phyloP scores from a whole-genome alignment of 2,888 invertebrate species.

The Neuroscelio doddi region DNA sequence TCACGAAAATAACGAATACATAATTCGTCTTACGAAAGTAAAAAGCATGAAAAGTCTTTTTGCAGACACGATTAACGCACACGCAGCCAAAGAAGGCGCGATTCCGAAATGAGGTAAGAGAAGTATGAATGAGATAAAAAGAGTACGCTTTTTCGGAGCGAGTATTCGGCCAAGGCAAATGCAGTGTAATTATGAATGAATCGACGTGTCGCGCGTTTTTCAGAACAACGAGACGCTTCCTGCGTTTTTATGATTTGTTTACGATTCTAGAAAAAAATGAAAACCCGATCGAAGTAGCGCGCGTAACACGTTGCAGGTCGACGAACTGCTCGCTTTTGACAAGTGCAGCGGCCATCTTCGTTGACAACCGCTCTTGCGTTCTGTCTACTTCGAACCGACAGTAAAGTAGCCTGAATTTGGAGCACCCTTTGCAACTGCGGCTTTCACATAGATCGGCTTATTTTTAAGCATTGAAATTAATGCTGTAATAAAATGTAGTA shows the following conservation, averaged over 20 bases:
- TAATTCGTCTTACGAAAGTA: too few relatives aligned
- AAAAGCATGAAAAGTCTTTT: too few relatives aligned
- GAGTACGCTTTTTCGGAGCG: background rate
- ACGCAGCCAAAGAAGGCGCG: too few relatives aligned
- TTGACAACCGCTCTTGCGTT: conserved; percentile 37
- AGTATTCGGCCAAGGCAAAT: too few relatives aligned
- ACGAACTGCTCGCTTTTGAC: conserved; percentile 38
- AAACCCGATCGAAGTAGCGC: conserved; percentile 23
- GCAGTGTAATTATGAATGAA: too few relatives aligned
- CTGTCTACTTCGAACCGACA: conserved; percentile 26
- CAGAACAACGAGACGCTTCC: background rate
- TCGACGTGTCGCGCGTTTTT: background rate
- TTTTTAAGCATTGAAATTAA: too few relatives aligned
- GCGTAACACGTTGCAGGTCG: conserved; percentile 32
- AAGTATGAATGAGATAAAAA: too few relatives aligned
- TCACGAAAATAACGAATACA: background rate
- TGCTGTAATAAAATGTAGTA: too few relatives aligned
- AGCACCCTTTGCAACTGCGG: background rate
- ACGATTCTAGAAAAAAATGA: conserved; percentile 1
- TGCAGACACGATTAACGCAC: too few relatives aligned
- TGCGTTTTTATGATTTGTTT: background rate
- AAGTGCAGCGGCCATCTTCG: conserved; percentile 48
- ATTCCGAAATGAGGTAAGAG: too few relatives aligned
- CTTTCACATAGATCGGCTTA: too few relatives aligned
- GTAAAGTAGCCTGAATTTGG: conserved; percentile 21